phyloP scores from a whole-genome alignment of 2,113 vertebrate species.

The Hippopotamus amphibius region DNA sequence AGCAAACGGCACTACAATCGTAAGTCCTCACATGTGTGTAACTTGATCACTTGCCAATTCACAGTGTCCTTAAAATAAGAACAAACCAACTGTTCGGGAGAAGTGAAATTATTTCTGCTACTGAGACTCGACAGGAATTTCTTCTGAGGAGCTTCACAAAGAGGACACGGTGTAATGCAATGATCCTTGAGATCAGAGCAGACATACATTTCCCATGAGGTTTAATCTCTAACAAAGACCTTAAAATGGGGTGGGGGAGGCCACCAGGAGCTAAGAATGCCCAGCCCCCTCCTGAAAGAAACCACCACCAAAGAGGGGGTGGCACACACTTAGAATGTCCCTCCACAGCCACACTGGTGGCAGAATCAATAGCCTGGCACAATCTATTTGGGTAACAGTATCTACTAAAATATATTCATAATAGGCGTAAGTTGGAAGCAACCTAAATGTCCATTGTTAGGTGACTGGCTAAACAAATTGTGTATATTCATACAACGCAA shows the following conservation, averaged over 20 bases:
- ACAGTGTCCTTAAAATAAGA: constrained; percentile 67
- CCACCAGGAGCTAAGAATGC: background rate
- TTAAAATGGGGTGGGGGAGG: background rate
- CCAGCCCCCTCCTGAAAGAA: background rate
- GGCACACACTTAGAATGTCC: background rate
- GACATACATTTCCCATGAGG: background rate
- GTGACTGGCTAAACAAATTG: background rate
- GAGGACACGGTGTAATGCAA: background rate
- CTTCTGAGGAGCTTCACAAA: constrained; percentile 10
- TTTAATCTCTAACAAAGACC: background rate
- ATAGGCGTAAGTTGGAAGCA: background rate
- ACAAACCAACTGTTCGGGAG: background rate
- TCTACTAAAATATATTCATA: background rate
- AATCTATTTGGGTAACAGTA: background rate
- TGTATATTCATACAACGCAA: background rate
- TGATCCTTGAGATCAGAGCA: background rate
- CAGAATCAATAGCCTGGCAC: background rate
- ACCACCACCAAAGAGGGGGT: background rate
- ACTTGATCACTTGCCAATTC: constrained; percentile 55
- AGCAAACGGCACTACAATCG: background rate
- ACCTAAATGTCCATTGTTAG: background rate
- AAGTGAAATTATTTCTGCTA: constrained; percentile 49
- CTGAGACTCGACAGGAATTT: constrained; percentile 48
- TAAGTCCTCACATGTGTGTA: background rate
- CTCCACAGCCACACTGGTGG: background rate